Base-by-base conservation (phyloP, 2,888 invertebrate species). In the Cosmopolites sordidus region DNA sequence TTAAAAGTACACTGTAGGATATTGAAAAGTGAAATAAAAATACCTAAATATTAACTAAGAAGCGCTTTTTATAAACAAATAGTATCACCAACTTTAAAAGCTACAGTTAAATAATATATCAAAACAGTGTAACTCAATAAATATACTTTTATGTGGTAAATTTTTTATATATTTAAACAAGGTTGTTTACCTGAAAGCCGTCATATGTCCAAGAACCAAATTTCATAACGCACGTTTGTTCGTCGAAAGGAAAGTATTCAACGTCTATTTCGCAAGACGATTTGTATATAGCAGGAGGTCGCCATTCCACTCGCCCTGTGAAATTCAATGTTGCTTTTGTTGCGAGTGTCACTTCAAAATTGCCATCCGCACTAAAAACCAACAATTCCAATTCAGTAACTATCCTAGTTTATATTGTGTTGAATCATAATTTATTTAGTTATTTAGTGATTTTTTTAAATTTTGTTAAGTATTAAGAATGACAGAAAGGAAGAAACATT, bases 221-320 rank as follows among this genome's bases (percentile, higher is more conserved):
- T 75, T 89, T 89, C 88, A 89, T 88, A 69, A 88, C 86, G 75
- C 90, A 90, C 55, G 89, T 88, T 73, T 90, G 90, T 73, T 89
- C 87, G 73, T 89, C 89, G 73, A 89, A 89, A 18, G 89, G 89
- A 73, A 89, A 89, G 74, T 88, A 89, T 74, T 89, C 88, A 58
- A 89, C 88, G 77, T 89, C 87, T 68, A 89, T 89, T 75, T 89
- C 87, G 72, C 89, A 89, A 68, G 88, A 88, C 73, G 90, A 91
- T 78, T 92, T 89, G 78, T 92, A 92, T 70, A 93, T 92, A 64
- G 92, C 92, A 33, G 93, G 93, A 51, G 93, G 93, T 68, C 90
- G 89, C 91, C 92, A 92, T 67, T 88, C 87, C 48, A 92, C 90
- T 64, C 84, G 81, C 52, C 92, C 92, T 46, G 87, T 86, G 71